Base-by-base conservation (phyloP, 2,113 vertebrate species). In the Pachypanchax playfairii region DNA sequence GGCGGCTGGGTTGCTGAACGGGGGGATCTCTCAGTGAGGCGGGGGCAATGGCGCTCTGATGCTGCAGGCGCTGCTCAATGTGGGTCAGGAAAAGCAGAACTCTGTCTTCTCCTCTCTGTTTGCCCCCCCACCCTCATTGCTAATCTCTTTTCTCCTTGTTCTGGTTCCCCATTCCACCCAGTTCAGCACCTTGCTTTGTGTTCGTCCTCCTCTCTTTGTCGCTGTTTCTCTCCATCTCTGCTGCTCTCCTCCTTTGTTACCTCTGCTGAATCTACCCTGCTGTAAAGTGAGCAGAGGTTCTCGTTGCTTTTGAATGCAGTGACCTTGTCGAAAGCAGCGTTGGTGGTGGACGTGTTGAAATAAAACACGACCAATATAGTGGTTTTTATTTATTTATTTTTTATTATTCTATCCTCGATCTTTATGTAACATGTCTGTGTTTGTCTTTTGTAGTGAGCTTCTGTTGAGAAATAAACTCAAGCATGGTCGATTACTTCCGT, bases 21-120 rank as follows among this genome's bases (percentile, higher is more conserved):
- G 83, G 44, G n/a, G 80, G 65, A 78, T 73, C 73, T 83, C 86
- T 86, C 59, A 1, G 69, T 4, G 47, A 72, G 84, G 87, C 3
- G 78, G 87, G 84, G 83, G 87, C 80, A 73, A 83, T 70, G 80
- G 78, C 68, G 74, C 79, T 88, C 68, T 58, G 77, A 84, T 83
- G 85, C 89, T 90, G 87, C 85, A 85, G 88, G 88, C 87, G 24
- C 75, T 72, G 79, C 84, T 90, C 86, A 90, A 91, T 91, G 83
- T 91, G 90, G 90, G 89, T 92, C 90, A 92, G 88, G 87, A 89
- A 87, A 90, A 84, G 81, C 82, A 83, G 83, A 59, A 21, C 75
- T 86, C 77, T 63, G 56, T 80, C 75, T 86, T 78, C 77, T 84
- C 49, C 72, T 61, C 42, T 51, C 58, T 66, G 52, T 43, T 53